Evolutionary conservation across 2,113 vertebrate genomes (phyloP), one percentile per base, ranked within the genome.

Genomic region (Murina feae): DNA sequence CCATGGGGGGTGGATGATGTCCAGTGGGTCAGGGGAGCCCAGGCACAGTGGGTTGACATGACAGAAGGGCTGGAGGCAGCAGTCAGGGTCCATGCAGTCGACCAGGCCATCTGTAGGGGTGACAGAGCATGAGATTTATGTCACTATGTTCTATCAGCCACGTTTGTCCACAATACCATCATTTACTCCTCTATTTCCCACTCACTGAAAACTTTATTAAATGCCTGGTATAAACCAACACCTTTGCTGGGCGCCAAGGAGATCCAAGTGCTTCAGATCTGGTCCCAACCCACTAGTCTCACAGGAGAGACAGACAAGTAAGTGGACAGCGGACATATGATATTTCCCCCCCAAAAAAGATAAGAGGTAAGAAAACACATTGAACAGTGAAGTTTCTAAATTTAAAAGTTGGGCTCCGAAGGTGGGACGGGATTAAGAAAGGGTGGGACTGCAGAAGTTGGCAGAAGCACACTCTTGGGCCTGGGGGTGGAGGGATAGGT

Each of bases 31-130:
- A 0, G 99, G 99, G 11, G 99, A 99, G 66, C 99, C 99, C 97
- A 99, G 98, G 97, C 99, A 99, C 91, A 99, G 98, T 0, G 98
- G 94, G 5, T 98, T 99, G 96, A 98, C 60, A n/a, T 99, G 99
- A 97, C 99, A 99, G 60, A 99, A 98, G 0, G 99, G 98, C 98
- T 99, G 99, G 71, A 99, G 98, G 97, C 99, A 99, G 98, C 99
- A 99, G 98, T 99, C 99, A 5, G 99, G 99, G 97, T 99, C 99
- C 99, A 99, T 99, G 98, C 99, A 99, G 97, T 99, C 99, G 94
- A 99, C 98, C 96, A 99, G 97, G 80, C 99, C 99, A 97, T 99
- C 99, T 99, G 98, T 86, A 95, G 94, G 96, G 96, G 69, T 4
- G 58, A 79, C 86, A 98, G 95, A 86, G 75, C 53, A 78, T 9